Evolutionary conservation across 2,797 vertebrate genomes (phyloP).

Genomic region (Spatula clypeata): DNA sequence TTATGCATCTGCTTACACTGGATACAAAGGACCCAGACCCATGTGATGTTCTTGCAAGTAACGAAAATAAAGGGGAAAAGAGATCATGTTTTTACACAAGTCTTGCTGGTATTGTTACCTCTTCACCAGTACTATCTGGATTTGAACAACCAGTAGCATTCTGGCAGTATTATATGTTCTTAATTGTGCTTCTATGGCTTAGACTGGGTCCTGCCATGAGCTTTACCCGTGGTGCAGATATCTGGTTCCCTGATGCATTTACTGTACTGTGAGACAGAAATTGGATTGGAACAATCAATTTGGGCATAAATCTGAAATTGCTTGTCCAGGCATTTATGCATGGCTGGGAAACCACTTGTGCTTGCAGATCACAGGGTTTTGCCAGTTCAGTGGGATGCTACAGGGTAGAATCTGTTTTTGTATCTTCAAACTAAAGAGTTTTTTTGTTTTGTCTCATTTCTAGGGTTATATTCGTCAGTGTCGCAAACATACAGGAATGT

Average conservation of each 20-base stretch:
- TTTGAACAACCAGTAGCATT: background rate
- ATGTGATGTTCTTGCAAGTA: background rate
- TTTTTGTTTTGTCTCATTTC: background rate
- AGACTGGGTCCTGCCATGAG: background rate
- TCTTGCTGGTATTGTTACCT: background rate
- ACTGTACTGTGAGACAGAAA: background rate
- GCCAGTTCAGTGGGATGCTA: background rate
- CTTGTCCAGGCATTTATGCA: rapidly evolving
- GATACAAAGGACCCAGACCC: background rate
- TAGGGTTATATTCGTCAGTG: slow-evolving; percentile 98
- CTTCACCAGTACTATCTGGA: background rate
- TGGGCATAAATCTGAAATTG: background rate
- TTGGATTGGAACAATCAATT: background rate
- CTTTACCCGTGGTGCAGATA: rapidly evolving
- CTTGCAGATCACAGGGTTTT: background rate
- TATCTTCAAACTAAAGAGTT: background rate
- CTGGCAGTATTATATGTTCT: background rate
- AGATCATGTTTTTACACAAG: background rate
- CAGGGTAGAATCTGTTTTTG: background rate
- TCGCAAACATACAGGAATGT: slow-evolving; percentile 95
- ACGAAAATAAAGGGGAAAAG: background rate
- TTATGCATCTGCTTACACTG: background rate
- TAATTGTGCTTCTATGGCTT: background rate
- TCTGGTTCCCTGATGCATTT: background rate
- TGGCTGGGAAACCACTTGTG: background rate